These are phyloP conservation scores for Cotesia vestalis DNA, from an alignment of 1,140 invertebrate species.

Conservation along the genomic window DNA sequence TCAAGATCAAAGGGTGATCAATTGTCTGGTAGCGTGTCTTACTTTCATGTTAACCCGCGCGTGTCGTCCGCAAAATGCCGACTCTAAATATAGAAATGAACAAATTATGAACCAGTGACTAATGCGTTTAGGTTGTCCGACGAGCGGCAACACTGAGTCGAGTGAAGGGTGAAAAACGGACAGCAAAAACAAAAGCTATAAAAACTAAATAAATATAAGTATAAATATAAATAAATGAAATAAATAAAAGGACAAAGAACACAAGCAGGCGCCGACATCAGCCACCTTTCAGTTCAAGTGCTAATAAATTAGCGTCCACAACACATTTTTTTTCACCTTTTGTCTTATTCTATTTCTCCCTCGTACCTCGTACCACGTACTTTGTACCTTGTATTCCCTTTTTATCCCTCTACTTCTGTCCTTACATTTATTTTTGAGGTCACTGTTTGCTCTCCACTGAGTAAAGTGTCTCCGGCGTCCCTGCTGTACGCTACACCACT, in stretches of 20 bases:
- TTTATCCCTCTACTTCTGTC: not conserved
- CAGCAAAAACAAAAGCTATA: too few species aligned
- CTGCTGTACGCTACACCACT: too few species aligned
- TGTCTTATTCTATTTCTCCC: slow-evolving; percentile 24
- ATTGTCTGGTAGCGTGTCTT: slow-evolving; percentile 9
- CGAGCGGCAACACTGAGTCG: not conserved
- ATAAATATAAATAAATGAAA: too few species aligned
- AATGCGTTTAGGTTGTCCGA: slow-evolving; percentile 46
- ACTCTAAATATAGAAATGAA: slow-evolving; percentile 53
- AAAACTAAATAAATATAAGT: too few species aligned
- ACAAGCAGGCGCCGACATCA: slow-evolving; percentile 29
- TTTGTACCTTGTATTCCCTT: not conserved
- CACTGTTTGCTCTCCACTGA: too few species aligned
- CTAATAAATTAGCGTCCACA: slow-evolving; percentile 43
- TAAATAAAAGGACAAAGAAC: not conserved
- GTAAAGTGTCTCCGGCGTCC: too few species aligned
- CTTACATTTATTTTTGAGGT: not conserved
- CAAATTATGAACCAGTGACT: slow-evolving; percentile 56
- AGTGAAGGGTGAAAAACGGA: too few species aligned
- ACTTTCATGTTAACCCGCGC: slow-evolving; percentile 9
- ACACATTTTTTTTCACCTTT: slow-evolving; percentile 19
- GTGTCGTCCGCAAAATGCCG: slow-evolving; percentile 29
- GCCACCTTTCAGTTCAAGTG: slow-evolving; percentile 35
- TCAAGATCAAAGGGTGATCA: slow-evolving; percentile 16
- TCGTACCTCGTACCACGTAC: not conserved